These are phyloP conservation scores for Phrynosoma platyrhinos DNA, from an alignment of 2,113 vertebrate species.

Conservation along the genomic window DNA sequence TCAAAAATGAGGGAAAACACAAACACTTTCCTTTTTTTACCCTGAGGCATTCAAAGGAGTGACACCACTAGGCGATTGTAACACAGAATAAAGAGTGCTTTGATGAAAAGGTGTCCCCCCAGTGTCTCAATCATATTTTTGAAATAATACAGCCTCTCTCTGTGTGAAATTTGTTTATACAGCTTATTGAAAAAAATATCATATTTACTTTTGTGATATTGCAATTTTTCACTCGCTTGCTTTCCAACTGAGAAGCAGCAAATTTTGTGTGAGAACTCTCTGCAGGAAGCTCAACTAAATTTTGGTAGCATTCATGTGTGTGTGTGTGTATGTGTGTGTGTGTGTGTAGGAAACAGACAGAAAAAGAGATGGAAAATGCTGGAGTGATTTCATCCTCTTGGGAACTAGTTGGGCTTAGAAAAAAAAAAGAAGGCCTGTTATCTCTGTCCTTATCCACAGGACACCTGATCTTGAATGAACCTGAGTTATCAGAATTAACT, in stretches of 20 bases:
- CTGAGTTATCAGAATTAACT: not conserved
- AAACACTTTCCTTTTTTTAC: not conserved
- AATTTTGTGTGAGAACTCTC: constrained; percentile 26
- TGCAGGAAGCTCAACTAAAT: constrained; percentile 4
- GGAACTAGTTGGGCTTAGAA: not conserved
- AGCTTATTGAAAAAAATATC: constrained; percentile 33
- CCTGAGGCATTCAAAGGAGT: not conserved
- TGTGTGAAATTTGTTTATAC: constrained; percentile 5
- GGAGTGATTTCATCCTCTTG: constrained; percentile 6
- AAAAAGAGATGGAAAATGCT: not conserved
- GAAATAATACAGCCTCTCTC: constrained; percentile 30
- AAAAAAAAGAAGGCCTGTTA: not conserved
- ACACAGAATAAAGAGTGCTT: constrained; percentile 20
- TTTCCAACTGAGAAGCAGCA: constrained; percentile 38
- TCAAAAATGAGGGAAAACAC: not conserved
- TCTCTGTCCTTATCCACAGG: not conserved
- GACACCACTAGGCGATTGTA: not conserved
- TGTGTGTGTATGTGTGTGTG: not conserved
- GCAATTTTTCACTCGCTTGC: constrained; percentile 31
- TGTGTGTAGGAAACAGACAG: not conserved
- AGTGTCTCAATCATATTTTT: constrained; percentile 33
- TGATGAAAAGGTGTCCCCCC: constrained; percentile 27
- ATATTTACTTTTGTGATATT: constrained; percentile 27
- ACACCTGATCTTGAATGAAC: not conserved
- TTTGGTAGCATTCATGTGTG: not conserved